Conservation (phyloP, 2,888 invertebrate genomes). For the Aphodius sticticus region DNA sequence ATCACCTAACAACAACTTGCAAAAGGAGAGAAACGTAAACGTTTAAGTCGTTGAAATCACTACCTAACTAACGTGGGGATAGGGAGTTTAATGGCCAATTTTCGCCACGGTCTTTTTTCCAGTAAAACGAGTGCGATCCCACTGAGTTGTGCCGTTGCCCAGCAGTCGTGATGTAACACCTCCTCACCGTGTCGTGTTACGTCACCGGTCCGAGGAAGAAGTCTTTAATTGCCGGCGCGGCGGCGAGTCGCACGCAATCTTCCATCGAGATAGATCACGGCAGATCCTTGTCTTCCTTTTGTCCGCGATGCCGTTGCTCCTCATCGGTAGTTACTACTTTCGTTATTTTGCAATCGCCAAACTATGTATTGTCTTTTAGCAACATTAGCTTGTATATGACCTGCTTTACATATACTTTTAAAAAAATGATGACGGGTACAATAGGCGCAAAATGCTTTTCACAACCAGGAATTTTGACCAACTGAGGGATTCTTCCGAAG, state of each 20-base stretch:
- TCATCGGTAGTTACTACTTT: background rate
- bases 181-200: conserved; percentile 24
- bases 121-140: conserved; percentile 9
- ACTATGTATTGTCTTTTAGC: too few relatives aligned
- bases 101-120: background rate
- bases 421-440: too few relatives aligned
- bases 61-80: background rate
- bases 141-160: conserved; percentile 15
- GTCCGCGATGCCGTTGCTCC: background rate
- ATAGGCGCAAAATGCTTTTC: too few relatives aligned
- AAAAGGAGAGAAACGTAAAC: background rate
- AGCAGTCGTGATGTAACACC: conserved; percentile 23
- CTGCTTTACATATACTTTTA: too few relatives aligned
- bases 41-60: background rate
- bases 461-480: too few relatives aligned
- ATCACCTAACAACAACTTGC: background rate
- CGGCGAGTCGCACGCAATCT: background rate
- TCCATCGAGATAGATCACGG: background rate
- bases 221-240: conserved; percentile 22
- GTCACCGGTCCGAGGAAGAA: conserved; percentile 21
- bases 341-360: background rate
- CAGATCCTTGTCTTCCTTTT: background rate
- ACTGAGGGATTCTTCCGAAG: too few relatives aligned
- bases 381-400: too few relatives aligned
- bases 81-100: background rate